Evolutionary conservation across 37 sponge, comb jelly and placozoan species (phyloP).

Genomic region (Amphimedon queenslandica): DNA sequence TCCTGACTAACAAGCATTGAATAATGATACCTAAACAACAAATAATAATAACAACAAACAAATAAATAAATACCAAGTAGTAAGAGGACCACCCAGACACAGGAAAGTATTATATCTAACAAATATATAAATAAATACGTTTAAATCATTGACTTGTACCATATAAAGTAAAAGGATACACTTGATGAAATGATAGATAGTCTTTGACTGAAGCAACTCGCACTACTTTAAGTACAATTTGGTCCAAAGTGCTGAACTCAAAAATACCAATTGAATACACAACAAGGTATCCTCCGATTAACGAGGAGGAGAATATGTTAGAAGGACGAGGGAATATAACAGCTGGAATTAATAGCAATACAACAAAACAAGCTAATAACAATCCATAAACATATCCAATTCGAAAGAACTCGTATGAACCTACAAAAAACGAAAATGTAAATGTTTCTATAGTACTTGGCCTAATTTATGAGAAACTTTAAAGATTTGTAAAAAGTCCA

Average conservation of each 20-base stretch:
- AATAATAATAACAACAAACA: no score
- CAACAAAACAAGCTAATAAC: conserved; percentile 10
- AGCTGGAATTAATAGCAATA: not conserved
- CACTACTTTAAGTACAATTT: not conserved
- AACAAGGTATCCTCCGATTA: not conserved
- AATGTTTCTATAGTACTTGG: no score
- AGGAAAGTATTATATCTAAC: no score
- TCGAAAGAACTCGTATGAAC: not conserved
- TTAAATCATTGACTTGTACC: not conserved
- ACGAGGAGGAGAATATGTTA: not conserved
- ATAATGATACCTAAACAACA: conserved; percentile 7
- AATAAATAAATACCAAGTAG: no score
- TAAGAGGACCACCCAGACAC: no score
- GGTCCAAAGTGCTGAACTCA: not conserved
- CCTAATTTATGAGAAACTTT: no score
- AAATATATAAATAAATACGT: no score
- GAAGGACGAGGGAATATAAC: not conserved
- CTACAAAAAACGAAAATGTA: no score
- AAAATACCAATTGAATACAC: not conserved
- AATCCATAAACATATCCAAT: conserved; percentile 19
- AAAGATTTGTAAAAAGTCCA: no score
- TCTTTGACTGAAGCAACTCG: not conserved
- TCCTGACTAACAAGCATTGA: not conserved
- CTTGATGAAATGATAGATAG: not conserved
- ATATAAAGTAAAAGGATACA: not conserved